A percentile compares a stretch with the other conserved stretches of the same genome.
Conservation (phyloP, 2,888 invertebrate genomes). For the Amblyteles armatorius region DNA sequence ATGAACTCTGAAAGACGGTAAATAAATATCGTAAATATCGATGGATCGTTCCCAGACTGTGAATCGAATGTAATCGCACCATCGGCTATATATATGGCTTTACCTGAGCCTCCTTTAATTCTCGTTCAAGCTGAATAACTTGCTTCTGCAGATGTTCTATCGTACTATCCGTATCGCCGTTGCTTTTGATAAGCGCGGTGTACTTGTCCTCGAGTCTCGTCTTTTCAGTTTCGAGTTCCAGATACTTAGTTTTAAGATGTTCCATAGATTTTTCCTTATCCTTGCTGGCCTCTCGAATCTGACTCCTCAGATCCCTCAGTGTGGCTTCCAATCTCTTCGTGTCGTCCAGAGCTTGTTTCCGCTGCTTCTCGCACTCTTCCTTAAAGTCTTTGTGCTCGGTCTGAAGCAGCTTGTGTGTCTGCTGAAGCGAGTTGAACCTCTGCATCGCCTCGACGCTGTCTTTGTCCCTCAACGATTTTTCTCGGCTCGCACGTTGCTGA, state of each 20-base stretch:
- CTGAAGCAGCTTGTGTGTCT: constrained; percentile 79
- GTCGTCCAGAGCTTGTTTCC: constrained; percentile 77
- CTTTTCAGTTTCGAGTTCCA: constrained; percentile 78
- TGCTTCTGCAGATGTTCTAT: constrained; percentile 79
- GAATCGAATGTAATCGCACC: neutral
- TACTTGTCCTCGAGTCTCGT: constrained; percentile 77
- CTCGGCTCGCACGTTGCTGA: constrained; percentile 80
- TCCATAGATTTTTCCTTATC: constrained; percentile 78
- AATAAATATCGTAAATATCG: neutral
- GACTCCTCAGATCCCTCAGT: constrained; percentile 75
- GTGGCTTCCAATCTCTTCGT: constrained; percentile 74
- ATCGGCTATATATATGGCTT: neutral
- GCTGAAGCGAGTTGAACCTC: constrained; percentile 81
- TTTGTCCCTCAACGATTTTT: constrained; percentile 80
- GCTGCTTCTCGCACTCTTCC: constrained; percentile 79
- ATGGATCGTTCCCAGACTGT: neutral
- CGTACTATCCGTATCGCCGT: constrained; percentile 72
- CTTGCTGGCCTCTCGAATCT: constrained; percentile 75
- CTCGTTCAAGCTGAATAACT: constrained; percentile 78
- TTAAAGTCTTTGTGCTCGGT: constrained; percentile 80
- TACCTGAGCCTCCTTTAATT: constrained; percentile 78
- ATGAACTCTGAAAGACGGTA: constrained; percentile 70
- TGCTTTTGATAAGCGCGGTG: constrained; percentile 74
- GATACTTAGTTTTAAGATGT: constrained; percentile 78
- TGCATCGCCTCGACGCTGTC: constrained; percentile 80